Percentiles rank a stretch among this genome's conserved stretches.
phyloP scores from a whole-genome alignment of 1,140 invertebrate genomes.

The Spodoptera litura region DNA sequence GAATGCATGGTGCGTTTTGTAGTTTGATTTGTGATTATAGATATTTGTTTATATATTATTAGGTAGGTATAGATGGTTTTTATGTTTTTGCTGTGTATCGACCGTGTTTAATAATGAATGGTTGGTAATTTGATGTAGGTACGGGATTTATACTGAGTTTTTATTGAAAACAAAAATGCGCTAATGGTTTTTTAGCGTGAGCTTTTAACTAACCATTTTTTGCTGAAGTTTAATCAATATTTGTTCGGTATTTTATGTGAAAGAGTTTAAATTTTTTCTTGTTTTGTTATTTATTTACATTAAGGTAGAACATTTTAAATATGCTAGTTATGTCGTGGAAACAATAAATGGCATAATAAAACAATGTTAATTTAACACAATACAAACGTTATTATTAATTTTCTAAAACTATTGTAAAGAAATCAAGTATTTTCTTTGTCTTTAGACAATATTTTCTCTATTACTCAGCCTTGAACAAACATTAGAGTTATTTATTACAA shows the following conservation, averaged over 20 bases:
- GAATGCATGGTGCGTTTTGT: not conserved
- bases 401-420: too few species aligned
- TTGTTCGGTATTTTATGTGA: not conserved
- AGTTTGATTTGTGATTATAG: too few species aligned
- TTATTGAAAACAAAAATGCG: not conserved
- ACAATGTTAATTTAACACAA: too few species aligned
- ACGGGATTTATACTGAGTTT: slow-evolving; percentile 10
- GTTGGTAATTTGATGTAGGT: not conserved
- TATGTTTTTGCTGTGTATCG: not conserved
- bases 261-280: not conserved
- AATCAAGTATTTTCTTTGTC: too few species aligned
- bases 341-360: too few species aligned
- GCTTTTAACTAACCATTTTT: not conserved
- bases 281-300: too few species aligned
- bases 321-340: too few species aligned
- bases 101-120: not conserved
- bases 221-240: not conserved
- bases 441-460: too few species aligned
- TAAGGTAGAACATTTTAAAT: too few species aligned
- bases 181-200: slow-evolving; percentile 17
- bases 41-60: not conserved
- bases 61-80: not conserved
- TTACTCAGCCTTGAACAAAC: too few species aligned
- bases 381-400: too few species aligned
- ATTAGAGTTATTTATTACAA: too few species aligned